Percentiles rank a stretch among this genome's conserved stretches.
Evolutionary conservation across 2,113 vertebrate species (phyloP).

Genomic region (Muntiacus muntjak): DNA sequence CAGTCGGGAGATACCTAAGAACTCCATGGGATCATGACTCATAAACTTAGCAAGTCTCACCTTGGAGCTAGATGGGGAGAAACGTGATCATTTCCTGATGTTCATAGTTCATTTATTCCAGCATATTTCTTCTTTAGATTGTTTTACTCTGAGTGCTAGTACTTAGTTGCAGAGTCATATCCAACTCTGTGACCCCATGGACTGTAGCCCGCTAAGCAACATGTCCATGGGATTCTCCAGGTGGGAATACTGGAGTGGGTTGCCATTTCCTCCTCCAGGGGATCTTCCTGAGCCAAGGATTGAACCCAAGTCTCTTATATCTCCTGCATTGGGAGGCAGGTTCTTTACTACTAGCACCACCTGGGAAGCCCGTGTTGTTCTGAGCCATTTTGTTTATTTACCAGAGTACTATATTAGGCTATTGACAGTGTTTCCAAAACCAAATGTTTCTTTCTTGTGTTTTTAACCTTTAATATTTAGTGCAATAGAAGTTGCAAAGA

Average conservation of each 20-base stretch:
- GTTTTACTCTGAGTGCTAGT: not conserved
- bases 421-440: not conserved
- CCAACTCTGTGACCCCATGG: not conserved
- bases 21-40: not conserved
- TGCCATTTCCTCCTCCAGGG: not conserved
- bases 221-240: not conserved
- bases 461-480: not conserved
- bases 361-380: not conserved
- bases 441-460: not conserved
- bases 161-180: not conserved
- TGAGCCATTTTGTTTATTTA: not conserved
- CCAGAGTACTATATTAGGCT: not conserved
- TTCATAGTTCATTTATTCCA: not conserved
- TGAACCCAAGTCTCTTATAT: not conserved
- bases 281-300: not conserved
- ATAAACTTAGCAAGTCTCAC: not conserved
- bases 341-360: not conserved
- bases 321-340: not conserved
- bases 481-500: not conserved
- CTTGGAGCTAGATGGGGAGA: not conserved
- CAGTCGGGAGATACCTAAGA: not conserved
- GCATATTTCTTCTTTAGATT: not conserved
- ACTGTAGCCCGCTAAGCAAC: not conserved
- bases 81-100: not conserved
- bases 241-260: not conserved